These are phyloP conservation scores for Halesus radiatus DNA, from an alignment of 1,140 invertebrate genomes.

Conservation along the genomic window DNA sequence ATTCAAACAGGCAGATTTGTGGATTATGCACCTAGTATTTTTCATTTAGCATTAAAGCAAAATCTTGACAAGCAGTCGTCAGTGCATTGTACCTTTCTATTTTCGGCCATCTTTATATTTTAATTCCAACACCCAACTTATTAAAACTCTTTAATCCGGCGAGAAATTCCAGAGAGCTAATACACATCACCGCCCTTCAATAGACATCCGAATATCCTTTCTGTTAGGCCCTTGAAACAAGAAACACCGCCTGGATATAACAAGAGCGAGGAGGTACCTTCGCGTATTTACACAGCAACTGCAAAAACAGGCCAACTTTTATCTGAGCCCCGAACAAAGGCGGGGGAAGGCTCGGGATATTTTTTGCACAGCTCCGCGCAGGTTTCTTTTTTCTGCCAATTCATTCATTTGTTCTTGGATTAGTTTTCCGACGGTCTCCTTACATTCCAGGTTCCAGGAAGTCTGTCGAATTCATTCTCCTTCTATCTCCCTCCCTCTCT, in stretches of 20 bases:
- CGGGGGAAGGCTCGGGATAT: not conserved
- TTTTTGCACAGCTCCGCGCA: slow-evolving; percentile 12
- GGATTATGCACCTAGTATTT: too few species aligned
- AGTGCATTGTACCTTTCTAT: not conserved
- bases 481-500: slow-evolving; percentile 3
- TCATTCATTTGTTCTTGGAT: slow-evolving; percentile 33
- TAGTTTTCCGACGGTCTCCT: slow-evolving; percentile 33
- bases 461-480: not conserved
- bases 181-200: slow-evolving; percentile 6
- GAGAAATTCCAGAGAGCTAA: slow-evolving; percentile 7
- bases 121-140: slow-evolving; percentile 11
- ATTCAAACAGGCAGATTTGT: too few species aligned
- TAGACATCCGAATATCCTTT: slow-evolving; percentile 7
- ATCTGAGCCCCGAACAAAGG: slow-evolving; percentile 26
- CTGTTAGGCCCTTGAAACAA: slow-evolving; percentile 9
- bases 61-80: not conserved
- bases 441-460: slow-evolving; percentile 25
- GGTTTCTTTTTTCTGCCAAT: slow-evolving; percentile 34
- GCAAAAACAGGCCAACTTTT: slow-evolving; percentile 35
- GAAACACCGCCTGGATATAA: slow-evolving; percentile 12
- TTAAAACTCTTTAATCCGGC: slow-evolving; percentile 17
- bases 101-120: not conserved
- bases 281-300: not conserved
- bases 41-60: too few species aligned
- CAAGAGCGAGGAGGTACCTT: not conserved